These are phyloP conservation scores for Siphamia tubifer DNA, from an alignment of 2,113 vertebrate genomes.

Conservation along the genomic window DNA sequence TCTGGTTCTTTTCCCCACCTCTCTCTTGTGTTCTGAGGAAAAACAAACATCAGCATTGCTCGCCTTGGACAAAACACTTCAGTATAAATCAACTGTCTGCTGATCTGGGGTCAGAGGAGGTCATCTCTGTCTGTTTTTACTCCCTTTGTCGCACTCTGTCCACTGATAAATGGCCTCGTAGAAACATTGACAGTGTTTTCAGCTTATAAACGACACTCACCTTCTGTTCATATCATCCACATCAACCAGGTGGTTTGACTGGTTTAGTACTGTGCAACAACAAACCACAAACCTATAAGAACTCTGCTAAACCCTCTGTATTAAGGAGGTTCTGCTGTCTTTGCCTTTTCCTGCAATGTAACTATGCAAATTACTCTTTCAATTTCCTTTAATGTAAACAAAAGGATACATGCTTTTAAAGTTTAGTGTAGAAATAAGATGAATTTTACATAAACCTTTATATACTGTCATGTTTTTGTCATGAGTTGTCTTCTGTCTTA, in stretches of 20 bases:
- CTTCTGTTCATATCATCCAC: conserved; percentile 10
- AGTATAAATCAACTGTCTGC: conserved; percentile 43
- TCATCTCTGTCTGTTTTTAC: conserved; percentile 3
- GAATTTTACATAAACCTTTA: too few species aligned
- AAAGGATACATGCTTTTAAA: too few species aligned
- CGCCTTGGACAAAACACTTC: conserved; percentile 35
- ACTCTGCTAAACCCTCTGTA: neutral
- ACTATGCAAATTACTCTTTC: too few species aligned
- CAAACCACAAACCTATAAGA: neutral
- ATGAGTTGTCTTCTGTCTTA: too few species aligned
- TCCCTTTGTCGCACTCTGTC: neutral
- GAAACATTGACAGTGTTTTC: conserved; percentile 44
- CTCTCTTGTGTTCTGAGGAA: conserved; percentile 77
- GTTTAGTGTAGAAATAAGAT: too few species aligned
- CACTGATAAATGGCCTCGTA: conserved; percentile 46
- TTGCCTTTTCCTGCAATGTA: too few species aligned
- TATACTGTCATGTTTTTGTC: too few species aligned
- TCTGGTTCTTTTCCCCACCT: conserved; percentile 76
- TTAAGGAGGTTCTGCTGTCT: too few species aligned
- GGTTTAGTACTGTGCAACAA: neutral
- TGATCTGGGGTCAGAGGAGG: conserved; percentile 39
- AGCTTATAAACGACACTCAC: conserved; percentile 19
- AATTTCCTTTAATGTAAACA: too few species aligned
- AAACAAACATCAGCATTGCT: conserved; percentile 27
- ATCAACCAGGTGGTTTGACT: neutral